A percentile compares a stretch with the other conserved stretches of the same genome.
These are phyloP conservation scores for Sebastes trivittatus DNA, from an alignment of 2,797 vertebrate species.

Conservation along the genomic window DNA sequence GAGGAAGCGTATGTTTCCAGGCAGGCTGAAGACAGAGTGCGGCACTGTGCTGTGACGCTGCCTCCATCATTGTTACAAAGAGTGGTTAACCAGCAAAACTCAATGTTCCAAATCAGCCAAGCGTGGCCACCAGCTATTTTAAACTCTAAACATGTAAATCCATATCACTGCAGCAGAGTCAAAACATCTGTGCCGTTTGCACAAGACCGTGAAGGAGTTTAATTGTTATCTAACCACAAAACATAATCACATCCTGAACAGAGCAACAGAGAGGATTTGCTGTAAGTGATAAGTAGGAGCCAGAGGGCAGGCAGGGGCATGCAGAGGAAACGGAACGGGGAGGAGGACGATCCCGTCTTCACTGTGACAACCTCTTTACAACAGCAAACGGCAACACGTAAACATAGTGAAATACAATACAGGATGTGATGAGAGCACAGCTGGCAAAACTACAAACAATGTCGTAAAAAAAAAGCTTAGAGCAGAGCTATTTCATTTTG, in stretches of 20 bases:
- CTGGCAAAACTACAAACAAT: background rate
- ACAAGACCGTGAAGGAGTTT: constrained; percentile 35
- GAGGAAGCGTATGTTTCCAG: constrained; percentile 6
- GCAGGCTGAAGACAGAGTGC: background rate
- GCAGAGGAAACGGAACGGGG: constrained; percentile 17
- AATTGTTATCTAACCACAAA: constrained; percentile 65
- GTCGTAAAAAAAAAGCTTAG: background rate
- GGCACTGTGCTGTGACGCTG: background rate
- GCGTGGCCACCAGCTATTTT: constrained; percentile 4
- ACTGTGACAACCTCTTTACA: constrained; percentile 18
- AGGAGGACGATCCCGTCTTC: constrained; percentile 1
- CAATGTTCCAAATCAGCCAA: background rate
- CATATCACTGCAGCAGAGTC: constrained; percentile 32
- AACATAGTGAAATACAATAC: constrained; percentile 26
- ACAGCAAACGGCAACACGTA: constrained; percentile 18
- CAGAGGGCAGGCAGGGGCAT: constrained; percentile 44
- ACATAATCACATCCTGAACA: constrained; percentile 56
- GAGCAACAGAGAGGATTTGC: constrained; percentile 37
- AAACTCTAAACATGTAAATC: constrained; percentile 9
- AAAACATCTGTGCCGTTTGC: constrained; percentile 49
- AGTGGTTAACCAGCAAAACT: background rate
- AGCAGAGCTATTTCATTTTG: background rate
- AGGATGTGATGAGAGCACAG: background rate
- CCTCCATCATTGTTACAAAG: background rate
- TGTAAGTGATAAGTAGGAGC: constrained; percentile 45